Base-by-base conservation (phyloP, 1,140 invertebrate species). In the Hycleus phaleratus region DNA sequence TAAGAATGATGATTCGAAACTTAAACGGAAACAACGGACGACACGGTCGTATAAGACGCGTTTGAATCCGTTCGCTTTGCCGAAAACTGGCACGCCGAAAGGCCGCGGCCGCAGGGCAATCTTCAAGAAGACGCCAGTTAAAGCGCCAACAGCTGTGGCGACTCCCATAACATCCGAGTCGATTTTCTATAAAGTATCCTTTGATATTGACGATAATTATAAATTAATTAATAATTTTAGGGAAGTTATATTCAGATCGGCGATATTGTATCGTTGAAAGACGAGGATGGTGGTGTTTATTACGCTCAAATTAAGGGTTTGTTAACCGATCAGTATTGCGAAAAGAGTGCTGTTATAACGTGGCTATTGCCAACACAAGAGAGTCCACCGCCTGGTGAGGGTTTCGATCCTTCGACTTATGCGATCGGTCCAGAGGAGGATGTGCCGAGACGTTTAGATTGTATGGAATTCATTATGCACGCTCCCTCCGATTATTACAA, bases 401-500 rank as follows among this genome's bases (percentile, higher is more conserved):
- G 82, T 43, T 96, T 96, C 74, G 88, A 91, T 79, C 90, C 93
- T n/a, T 82, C 88, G 49, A 93, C 91, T 18, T 95, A 94, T 69
- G 86, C 94, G 26, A 86, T 94, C 63, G 92, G 88, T 6, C 91
- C 91, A 32, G 91, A 94, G 71, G 93, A 96, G 79, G 92, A 95
- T 65, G 75, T 93, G 3, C 90, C 91, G 1, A 77, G 92, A 3
- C 91, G 89, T 75, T 76, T 96, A 46, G 88, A 90, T 48, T 90
- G 82, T 58, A 86, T 95, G 83, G 87, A 93, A 69, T 95, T 95
- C 79, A 84, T 95, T 8, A 94, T 94, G 85, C 91, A 93, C 71
- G 90, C 91, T 2, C 92, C 92, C 2, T 92, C 90, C 6, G 91
- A 95, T 72, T 95, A 95, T 75, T 95, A 87, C 69, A 86, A 87